phyloP scores from a whole-genome alignment of 2,888 invertebrate genomes.

The Argyresthia albistria region DNA sequence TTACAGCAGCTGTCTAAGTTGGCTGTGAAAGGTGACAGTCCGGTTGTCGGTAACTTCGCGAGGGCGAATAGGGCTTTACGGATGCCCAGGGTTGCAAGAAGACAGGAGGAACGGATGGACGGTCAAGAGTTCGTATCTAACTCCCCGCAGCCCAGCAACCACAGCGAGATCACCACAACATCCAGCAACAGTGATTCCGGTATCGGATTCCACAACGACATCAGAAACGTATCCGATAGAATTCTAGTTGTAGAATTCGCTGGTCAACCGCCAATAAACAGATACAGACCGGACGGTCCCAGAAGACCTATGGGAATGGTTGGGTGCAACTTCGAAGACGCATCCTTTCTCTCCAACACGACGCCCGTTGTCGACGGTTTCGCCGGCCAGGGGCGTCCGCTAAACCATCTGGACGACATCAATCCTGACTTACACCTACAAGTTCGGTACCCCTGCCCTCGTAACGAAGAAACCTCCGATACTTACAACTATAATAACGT shows the following conservation, averaged over 20 bases:
- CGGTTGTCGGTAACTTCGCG: slow-evolving; percentile 49
- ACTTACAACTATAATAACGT: slow-evolving; percentile 58
- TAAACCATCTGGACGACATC: slow-evolving; percentile 51
- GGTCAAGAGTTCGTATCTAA: slow-evolving; percentile 75
- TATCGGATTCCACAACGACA: slow-evolving; percentile 93
- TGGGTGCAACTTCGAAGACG: slow-evolving; percentile 59
- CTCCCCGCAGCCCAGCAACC: slow-evolving; percentile 89
- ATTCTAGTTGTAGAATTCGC: slow-evolving; percentile 85
- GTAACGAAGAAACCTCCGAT: slow-evolving; percentile 28
- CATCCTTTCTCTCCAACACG: slow-evolving; percentile 59
- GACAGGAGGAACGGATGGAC: slow-evolving; percentile 42
- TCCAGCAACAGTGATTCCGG: slow-evolving; percentile 97
- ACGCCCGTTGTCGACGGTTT: slow-evolving; percentile 66
- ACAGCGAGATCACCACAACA: slow-evolving; percentile 84
- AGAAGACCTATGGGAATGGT: slow-evolving; percentile 50
- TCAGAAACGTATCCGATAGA: slow-evolving; percentile 85
- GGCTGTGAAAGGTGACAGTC: slow-evolving; percentile 56
- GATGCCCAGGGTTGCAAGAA: slow-evolving; percentile 35
- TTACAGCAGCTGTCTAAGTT: slow-evolving; percentile 57
- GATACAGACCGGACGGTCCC: slow-evolving; percentile 44
- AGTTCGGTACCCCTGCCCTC: slow-evolving; percentile 18
- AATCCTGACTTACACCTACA: slow-evolving; percentile 43
- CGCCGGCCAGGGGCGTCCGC: slow-evolving; percentile 56
- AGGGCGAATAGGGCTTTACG: slow-evolving; percentile 45
- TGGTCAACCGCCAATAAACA: slow-evolving; percentile 39